Conservation (phyloP, 1,140 invertebrate genomes). For the Paraescarpia echinospica region DNA sequence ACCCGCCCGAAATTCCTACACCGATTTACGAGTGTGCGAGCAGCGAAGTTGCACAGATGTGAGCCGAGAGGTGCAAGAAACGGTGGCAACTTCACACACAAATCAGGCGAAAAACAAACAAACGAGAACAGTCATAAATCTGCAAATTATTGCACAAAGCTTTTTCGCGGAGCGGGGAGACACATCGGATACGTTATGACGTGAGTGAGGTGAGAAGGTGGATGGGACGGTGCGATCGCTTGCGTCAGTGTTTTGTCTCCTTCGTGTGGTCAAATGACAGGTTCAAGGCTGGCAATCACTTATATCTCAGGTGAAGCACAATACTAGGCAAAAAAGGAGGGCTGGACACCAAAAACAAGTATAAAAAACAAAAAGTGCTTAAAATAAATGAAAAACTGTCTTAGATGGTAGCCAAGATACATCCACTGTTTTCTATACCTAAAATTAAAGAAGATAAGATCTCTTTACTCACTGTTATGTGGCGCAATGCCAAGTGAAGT, state of each 20-base stretch:
- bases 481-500: no score
- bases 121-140: neutral
- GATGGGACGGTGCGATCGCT: neutral
- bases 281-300: no score
- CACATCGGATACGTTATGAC: neutral
- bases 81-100: neutral
- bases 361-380: no score
- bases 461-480: no score
- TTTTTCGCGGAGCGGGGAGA: neutral
- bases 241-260: neutral
- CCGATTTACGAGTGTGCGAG: neutral
- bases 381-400: no score
- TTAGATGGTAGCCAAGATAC: no score
- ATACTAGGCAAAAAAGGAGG: no score
- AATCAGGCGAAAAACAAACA: conserved; percentile 1
- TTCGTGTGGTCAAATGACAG: neutral
- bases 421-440: no score
- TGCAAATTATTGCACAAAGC: neutral
- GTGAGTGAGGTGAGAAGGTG: neutral
- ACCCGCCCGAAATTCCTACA: neutral
- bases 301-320: no score
- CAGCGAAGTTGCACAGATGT: neutral
- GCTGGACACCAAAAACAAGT: no score
- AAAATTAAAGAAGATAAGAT: no score
- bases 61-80: neutral